Conservation (phyloP, 2,888 invertebrate species). For the Scaptomyza cyrtandrae region DNA sequence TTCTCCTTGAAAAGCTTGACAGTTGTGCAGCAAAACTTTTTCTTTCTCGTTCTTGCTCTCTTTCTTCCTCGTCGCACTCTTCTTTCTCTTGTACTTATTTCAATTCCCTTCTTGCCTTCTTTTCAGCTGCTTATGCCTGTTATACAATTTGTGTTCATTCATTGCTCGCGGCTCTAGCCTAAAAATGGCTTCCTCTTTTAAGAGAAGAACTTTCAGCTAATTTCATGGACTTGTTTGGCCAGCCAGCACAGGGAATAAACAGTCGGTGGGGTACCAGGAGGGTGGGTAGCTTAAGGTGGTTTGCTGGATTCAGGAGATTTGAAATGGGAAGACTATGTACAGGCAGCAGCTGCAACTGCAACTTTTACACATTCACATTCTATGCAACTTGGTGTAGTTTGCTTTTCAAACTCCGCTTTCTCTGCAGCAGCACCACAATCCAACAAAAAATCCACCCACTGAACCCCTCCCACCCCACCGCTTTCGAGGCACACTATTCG, state of each 20-base stretch:
- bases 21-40: conserved; percentile 21
- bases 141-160: conserved; percentile 62
- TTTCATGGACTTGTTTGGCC: conserved; percentile 74
- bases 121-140: conserved; percentile 64
- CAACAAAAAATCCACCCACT: conserved; percentile 12
- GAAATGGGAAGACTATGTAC: conserved; percentile 26
- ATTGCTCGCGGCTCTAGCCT: conserved; percentile 73
- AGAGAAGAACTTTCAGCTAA: conserved; percentile 70
- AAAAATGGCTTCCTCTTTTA: conserved; percentile 61
- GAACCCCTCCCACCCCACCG: background rate
- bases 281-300: background rate
- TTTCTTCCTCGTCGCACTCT: background rate
- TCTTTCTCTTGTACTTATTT: conserved; percentile 32
- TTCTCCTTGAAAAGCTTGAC: conserved; percentile 31
- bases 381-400: conserved; percentile 71
- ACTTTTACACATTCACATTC: conserved; percentile 77
- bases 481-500: conserved; percentile 12
- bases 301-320: conserved; percentile 2
- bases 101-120: conserved; percentile 46
- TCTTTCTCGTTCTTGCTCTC: conserved; percentile 10
- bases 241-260: conserved; percentile 22
- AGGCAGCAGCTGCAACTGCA: conserved; percentile 73
- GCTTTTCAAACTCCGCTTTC: conserved; percentile 56
- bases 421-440: conserved; percentile 8
- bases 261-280: background rate